Percentiles rank a stretch among this genome's conserved stretches.
These are phyloP conservation scores for Aselliscus stoliczkanus DNA, from an alignment of 2,797 vertebrate species.

Conservation along the genomic window DNA sequence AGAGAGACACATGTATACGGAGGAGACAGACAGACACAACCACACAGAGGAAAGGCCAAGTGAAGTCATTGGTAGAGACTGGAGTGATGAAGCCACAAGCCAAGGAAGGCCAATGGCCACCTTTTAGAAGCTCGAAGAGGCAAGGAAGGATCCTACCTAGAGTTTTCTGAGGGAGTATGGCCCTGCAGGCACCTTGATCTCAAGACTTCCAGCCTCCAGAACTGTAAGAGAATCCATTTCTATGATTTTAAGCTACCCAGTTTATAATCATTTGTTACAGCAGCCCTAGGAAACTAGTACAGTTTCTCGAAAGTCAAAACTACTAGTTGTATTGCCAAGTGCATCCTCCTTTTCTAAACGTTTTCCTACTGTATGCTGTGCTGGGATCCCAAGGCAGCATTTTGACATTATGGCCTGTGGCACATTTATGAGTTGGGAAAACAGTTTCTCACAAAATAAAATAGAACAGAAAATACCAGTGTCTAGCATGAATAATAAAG, in stretches of 20 bases:
- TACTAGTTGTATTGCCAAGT: rapidly evolving
- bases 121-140: not conserved
- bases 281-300: not conserved
- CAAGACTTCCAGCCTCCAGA: not conserved
- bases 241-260: not conserved
- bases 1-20: not conserved
- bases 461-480: not conserved
- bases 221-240: not conserved
- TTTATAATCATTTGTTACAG: not conserved
- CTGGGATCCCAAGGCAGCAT: not conserved
- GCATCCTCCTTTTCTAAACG: not conserved
- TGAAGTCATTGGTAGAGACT: not conserved
- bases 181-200: not conserved
- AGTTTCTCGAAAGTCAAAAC: not conserved
- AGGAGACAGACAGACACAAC: not conserved
- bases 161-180: rapidly evolving
- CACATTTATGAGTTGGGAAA: not conserved
- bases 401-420: not conserved
- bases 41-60: not conserved
- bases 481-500: not conserved
- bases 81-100: not conserved
- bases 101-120: not conserved
- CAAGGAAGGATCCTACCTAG: not conserved
- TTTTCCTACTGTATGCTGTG: rapidly evolving
- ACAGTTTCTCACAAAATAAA: not conserved